These are phyloP conservation scores for Cranoglanis bouderius DNA, from an alignment of 2,113 vertebrate species.

Conservation along the genomic window DNA sequence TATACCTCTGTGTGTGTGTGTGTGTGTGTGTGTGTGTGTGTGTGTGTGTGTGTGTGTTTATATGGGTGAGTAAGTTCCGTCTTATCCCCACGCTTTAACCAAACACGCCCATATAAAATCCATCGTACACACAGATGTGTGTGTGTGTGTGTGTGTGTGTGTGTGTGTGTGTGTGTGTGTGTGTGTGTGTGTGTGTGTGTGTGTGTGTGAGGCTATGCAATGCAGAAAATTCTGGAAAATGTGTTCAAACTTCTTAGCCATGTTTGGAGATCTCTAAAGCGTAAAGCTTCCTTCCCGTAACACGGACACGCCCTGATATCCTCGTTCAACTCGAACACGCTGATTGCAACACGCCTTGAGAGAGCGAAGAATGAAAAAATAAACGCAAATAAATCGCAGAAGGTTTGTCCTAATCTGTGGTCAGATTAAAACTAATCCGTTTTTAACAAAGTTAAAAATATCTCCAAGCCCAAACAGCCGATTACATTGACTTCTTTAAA, in stretches of 20 bases:
- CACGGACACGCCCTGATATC: constrained; percentile 11
- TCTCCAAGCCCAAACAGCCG: background rate
- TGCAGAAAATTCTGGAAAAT: background rate
- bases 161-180: constrained; percentile 3
- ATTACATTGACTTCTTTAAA: background rate
- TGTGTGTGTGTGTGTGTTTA: constrained; percentile 23
- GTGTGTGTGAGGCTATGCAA: background rate
- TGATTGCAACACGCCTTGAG: background rate
- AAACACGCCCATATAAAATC: constrained; percentile 57
- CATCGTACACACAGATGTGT: constrained; percentile 38
- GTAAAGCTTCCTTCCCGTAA: constrained; percentile 33
- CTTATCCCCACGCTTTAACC: constrained; percentile 41
- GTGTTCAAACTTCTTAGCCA: background rate
- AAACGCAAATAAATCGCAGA: background rate
- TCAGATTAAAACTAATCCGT: background rate
- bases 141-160: background rate
- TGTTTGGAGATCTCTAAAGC: constrained; percentile 6
- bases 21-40: constrained; percentile 5
- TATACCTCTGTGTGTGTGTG: background rate
- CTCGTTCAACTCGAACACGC: background rate
- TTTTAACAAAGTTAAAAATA: background rate
- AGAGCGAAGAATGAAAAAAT: background rate
- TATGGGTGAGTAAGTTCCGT: constrained; percentile 44
- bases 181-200: constrained; percentile 11
- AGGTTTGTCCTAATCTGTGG: background rate